Evolutionary conservation across 2,888 invertebrate genomes (phyloP).

Genomic region (Kuschelorhynchus macadamiae): DNA sequence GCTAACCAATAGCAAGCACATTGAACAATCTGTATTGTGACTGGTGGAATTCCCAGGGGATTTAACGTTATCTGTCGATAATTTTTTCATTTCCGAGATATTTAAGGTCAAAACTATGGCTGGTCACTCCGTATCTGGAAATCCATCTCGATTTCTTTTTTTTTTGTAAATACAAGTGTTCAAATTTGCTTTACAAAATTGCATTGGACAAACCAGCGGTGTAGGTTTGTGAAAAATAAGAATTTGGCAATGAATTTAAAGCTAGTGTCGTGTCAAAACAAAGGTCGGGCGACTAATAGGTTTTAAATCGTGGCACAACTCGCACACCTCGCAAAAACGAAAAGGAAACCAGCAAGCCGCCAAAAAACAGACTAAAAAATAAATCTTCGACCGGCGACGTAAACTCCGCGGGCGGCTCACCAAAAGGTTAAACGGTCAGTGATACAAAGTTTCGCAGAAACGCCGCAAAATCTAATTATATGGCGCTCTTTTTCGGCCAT

Average conservation of each 20-base stretch:
- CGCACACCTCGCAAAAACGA: conserved; percentile 24
- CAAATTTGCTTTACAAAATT: no score
- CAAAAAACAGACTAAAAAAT: conserved; percentile 24
- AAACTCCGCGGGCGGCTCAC: conserved; percentile 60
- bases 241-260: neutral
- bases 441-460: conserved; percentile 65
- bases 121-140: no score
- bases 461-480: conserved; percentile 65
- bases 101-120: no score
- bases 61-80: no score
- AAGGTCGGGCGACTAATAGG: conserved; percentile 31
- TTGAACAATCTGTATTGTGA: no score
- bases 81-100: no score
- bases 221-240: neutral
- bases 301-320: conserved; percentile 47
- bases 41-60: no score
- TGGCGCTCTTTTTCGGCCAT: conserved; percentile 60
- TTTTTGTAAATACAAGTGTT: no score
- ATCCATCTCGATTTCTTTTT: no score
- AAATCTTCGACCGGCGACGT: conserved; percentile 58
- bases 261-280: neutral
- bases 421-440: conserved; percentile 65
- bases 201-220: no score
- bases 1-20: no score
- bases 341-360: conserved; percentile 7